phyloP scores from a whole-genome alignment of 2,888 invertebrate genomes.

The Ormyrus rosae region DNA sequence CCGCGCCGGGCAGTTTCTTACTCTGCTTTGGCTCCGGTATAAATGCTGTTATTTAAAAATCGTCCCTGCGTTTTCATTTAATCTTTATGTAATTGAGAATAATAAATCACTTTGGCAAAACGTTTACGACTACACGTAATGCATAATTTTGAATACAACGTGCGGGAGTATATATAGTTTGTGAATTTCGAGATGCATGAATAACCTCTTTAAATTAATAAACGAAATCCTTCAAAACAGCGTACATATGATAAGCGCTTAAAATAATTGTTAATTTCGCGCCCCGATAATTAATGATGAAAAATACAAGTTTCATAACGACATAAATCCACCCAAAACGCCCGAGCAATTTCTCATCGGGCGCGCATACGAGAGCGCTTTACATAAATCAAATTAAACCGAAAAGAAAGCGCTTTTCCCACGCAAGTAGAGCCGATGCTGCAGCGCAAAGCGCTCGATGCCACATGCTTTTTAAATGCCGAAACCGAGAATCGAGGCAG shows the following conservation, averaged over 20 bases:
- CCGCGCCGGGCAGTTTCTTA: too few relatives aligned
- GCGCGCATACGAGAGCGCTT: neutral
- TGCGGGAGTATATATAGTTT: neutral
- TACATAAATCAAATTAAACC: too few relatives aligned
- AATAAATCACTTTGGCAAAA: constrained; percentile 32
- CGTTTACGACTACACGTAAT: constrained; percentile 20
- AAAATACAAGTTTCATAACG: neutral
- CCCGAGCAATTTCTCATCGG: neutral
- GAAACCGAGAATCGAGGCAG: too few relatives aligned
- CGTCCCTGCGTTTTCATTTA: neutral
- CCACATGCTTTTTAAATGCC: too few relatives aligned
- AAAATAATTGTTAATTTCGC: constrained; percentile 33
- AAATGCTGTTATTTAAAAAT: too few relatives aligned
- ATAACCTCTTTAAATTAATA: constrained; percentile 39
- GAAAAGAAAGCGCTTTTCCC: too few relatives aligned
- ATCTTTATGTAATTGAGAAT: constrained; percentile 13
- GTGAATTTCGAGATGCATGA: constrained; percentile 1
- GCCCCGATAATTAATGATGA: constrained; percentile 27
- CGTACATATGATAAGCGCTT: neutral
- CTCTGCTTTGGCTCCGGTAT: too few relatives aligned
- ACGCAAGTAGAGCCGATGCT: too few relatives aligned
- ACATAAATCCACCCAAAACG: neutral
- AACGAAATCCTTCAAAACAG: constrained; percentile 27
- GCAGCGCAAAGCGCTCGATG: too few relatives aligned
- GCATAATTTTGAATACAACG: constrained; percentile 22